Conservation (phyloP, 2,113 vertebrate genomes). For the Rhinoptilus africanus region DNA sequence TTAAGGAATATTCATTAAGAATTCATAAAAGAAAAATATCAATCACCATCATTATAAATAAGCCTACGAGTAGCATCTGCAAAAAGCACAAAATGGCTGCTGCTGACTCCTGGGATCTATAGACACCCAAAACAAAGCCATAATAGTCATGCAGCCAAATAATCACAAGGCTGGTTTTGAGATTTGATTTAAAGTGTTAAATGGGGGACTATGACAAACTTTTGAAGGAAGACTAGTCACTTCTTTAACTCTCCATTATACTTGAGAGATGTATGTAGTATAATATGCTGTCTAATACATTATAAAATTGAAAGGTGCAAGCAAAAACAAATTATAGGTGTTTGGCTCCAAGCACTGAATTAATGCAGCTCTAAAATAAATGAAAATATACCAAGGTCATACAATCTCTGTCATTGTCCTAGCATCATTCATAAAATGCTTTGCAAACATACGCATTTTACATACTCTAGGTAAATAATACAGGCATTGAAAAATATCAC, state of each 20-base stretch:
- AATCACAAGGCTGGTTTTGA: background rate
- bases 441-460: background rate
- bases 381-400: background rate
- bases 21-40: background rate
- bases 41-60: background rate
- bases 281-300: background rate
- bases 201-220: background rate
- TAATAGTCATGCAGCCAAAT: background rate
- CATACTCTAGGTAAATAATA: background rate
- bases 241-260: background rate
- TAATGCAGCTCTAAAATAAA: background rate
- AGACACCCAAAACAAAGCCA: background rate
- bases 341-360: background rate
- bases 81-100: background rate
- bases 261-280: background rate
- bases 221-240: background rate
- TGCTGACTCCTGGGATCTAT: background rate
- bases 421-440: background rate
- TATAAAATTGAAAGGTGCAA: conserved; percentile 47
- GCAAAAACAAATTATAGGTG: conserved; percentile 1
- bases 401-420: background rate
- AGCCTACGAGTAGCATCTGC: background rate
- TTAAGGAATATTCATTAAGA: background rate
- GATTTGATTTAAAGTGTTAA: background rate
- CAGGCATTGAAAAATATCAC: background rate